Evolutionary conservation across 2,113 vertebrate species (phyloP), one percentile per base, ranked within the genome.

Genomic region (Otus sunia): DNA sequence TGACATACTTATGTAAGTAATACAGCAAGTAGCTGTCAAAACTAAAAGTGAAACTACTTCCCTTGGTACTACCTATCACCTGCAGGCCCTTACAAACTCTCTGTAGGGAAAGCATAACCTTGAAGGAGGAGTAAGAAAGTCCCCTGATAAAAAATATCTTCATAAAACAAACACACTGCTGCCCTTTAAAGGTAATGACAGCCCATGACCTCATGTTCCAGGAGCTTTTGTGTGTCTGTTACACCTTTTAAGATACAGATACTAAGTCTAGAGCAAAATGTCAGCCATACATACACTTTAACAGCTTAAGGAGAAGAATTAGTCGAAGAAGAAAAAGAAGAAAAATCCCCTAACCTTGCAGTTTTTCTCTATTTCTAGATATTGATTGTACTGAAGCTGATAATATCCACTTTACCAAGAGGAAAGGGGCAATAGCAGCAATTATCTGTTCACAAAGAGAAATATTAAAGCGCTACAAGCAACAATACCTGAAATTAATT

Each of bases 211-310:
- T 67, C 63, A 3, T 63, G 81, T 87, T 91, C 74, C 45, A 20
- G 77, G 15, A 95, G 73, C 32, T 91, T 91, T 25, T 85, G 58
- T 45, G 80, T 45, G 80, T 50, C 94, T 84, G 29, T 15, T 95
- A 72, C 66, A 12, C 49, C 91, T 95, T 90, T 92, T 85, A 91
- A 86, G 63, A 66, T 62, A 85, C 36, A 73, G 86, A 73, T 91
- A 68, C 15, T 47, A 64, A 90, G 66, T 91, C 95, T 69, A 18
- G 75, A 92, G 87, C 39, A 96, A 95, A 97, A 97, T 94, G 91
- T 83, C 93, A 96, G 59, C 84, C 74, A 87, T 92, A 94, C 50
- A 82, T 81, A 95, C 8, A 56, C 62, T 82, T 89, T 26, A 89
- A 59, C 29, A 78, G 66, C 66, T 89, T 95, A 94, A 91, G 53